Conservation (phyloP, 37 sponge, comb jelly and placozoan species). For the Beroe forskalii region DNA sequence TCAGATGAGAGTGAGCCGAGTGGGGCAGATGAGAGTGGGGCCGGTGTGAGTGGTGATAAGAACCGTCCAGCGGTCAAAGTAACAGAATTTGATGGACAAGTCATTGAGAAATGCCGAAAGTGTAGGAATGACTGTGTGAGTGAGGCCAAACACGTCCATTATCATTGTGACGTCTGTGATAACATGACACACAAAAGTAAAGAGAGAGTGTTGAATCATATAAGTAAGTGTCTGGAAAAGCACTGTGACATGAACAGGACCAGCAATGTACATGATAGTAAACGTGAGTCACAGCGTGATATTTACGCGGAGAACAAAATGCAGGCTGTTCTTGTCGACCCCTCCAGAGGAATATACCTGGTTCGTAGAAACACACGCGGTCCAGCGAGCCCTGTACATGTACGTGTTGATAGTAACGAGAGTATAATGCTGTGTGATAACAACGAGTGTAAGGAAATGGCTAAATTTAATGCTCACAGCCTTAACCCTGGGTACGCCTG, state of each 20-base stretch:
- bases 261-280: background rate
- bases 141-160: background rate
- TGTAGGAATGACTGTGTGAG: background rate
- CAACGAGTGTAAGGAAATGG: background rate
- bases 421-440: background rate
- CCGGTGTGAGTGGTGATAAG: no score
- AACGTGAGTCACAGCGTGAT: background rate
- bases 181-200: background rate
- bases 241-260: background rate
- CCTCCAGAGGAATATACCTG: background rate
- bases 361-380: background rate
- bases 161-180: background rate
- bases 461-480: background rate
- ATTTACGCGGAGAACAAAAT: background rate
- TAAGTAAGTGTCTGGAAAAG: background rate
- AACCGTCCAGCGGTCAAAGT: no score
- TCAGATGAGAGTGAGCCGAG: no score
- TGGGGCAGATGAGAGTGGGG: no score
- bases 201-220: background rate
- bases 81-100: background rate
- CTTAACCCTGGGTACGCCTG: background rate
- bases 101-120: background rate
- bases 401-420: background rate
- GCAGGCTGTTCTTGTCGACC: background rate
- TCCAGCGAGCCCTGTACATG: slow-evolving; percentile 18